Evolutionary conservation across 2,888 invertebrate species (phyloP), one percentile per base, ranked within the genome.

Genomic region (Plagodis pulveraria): DNA sequence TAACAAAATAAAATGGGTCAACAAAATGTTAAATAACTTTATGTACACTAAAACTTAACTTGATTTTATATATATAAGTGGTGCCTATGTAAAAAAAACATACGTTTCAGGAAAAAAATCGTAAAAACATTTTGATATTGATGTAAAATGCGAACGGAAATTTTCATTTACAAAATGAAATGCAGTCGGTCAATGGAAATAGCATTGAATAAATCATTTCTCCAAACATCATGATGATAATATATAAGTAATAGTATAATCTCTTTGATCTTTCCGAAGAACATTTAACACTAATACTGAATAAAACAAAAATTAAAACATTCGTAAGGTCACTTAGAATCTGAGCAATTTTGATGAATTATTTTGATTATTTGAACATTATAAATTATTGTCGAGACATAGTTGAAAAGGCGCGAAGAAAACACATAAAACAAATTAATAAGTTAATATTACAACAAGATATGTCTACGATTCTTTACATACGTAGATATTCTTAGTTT

Each of bases 11-110:
- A 78, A 78, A 72, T 65, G 77, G 76, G 77, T 87, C 84, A 90
- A 89, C 87, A 88, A 87, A 78, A 72, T 61, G 76, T 76, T 75
- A 79, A 80, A 84, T 81, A 80, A 82, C 80, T 83, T 78, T 87
- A 89, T 90, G 83, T 90, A 90, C 89, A 90, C 76, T 83, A 83
- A 77, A 81, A 78, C 79, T 82, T 65, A 65, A 66, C 62, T 49
- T 45, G 59, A 67, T 66, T 61, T 55, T 33, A 58, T 34, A 49
- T 58, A 57, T 60, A 54, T 60, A 51, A 2, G 22, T 62, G 51
- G 42, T 56, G 58, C 50, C 51, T 61, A 43, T 62, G 4, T 22
- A 22, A 22, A 22, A 22, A 50, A 58, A 57, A 61, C 60, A 62
- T 53, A 65, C 67, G 65, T 59, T 74, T 67, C 50, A 63, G 68